These are phyloP conservation scores for Cataglyphis cursor DNA, from an alignment of 2,888 invertebrate species.

Conservation along the genomic window DNA sequence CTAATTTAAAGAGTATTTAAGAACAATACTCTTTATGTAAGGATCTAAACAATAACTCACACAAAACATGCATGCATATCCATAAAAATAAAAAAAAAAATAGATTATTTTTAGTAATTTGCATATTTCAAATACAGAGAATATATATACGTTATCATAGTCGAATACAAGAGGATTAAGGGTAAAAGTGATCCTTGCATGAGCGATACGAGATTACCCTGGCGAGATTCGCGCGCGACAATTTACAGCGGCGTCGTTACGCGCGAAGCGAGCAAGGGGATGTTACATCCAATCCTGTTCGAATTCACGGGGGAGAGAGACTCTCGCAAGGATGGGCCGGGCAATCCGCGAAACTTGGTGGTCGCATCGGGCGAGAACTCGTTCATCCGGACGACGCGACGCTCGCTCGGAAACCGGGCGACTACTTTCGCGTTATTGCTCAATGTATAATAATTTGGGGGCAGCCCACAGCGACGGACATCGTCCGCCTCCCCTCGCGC, in stretches of 20 bases:
- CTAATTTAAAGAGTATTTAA: neutral
- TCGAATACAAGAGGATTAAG: constrained; percentile 4
- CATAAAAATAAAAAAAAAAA: neutral
- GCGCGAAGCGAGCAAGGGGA: constrained; percentile 42
- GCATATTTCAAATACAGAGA: neutral
- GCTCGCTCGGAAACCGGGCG: constrained; percentile 48
- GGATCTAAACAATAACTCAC: neutral
- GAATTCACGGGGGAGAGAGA: constrained; percentile 52
- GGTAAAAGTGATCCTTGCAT: constrained; percentile 26
- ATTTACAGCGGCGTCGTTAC: constrained; percentile 49
- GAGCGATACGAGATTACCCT: constrained; percentile 49
- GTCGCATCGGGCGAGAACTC: constrained; percentile 45
- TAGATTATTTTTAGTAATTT: neutral
- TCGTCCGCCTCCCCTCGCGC: constrained; percentile 24
- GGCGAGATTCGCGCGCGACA: constrained; percentile 53
- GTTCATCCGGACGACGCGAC: constrained; percentile 53
- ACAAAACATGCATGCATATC: neutral
- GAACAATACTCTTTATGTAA: neutral
- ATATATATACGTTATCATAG: neutral
- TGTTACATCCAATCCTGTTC: constrained; percentile 56
- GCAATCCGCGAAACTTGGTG: constrained; percentile 51
- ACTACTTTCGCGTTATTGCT: constrained; percentile 81
- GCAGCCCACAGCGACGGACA: constrained; percentile 55
- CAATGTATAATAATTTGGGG: constrained; percentile 83
- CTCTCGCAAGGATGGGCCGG: constrained; percentile 43